Conservation (phyloP, 2,888 invertebrate genomes). For the Chesias legatella region DNA sequence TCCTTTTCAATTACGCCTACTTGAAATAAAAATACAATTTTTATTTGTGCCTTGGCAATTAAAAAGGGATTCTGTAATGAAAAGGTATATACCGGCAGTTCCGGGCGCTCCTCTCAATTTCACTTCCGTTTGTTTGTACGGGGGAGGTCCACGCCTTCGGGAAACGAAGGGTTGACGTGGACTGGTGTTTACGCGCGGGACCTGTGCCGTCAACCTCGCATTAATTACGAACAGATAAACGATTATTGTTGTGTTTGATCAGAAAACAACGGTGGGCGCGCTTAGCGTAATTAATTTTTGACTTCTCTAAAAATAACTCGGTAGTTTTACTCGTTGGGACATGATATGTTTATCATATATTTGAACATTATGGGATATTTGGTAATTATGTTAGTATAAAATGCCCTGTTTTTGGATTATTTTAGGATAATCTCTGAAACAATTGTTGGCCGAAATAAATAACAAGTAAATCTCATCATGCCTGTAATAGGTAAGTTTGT, state of each 20-base stretch:
- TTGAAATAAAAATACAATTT: slow-evolving; percentile 79
- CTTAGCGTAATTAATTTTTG: background rate
- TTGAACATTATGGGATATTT: too few relatives aligned
- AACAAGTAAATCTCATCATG: too few relatives aligned
- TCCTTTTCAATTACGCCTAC: slow-evolving; percentile 80
- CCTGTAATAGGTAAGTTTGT: too few relatives aligned
- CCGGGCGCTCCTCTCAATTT: slow-evolving; percentile 78
- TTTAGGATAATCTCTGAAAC: too few relatives aligned
- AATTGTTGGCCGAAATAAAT: too few relatives aligned
- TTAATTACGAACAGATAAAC: slow-evolving; percentile 46
- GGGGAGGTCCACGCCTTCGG: slow-evolving; percentile 62
- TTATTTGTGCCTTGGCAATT: slow-evolving; percentile 77
- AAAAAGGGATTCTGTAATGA: slow-evolving; percentile 80
- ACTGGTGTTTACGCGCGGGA: slow-evolving; percentile 40
- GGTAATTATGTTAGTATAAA: too few relatives aligned
- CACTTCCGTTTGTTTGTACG: slow-evolving; percentile 76
- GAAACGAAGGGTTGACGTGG: slow-evolving; percentile 62
- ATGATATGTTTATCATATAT: too few relatives aligned
- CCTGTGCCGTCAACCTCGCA: slow-evolving; percentile 50
- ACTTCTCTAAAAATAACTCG: too few relatives aligned
- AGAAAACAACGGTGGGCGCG: background rate
- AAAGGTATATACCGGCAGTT: slow-evolving; percentile 78
- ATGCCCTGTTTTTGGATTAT: too few relatives aligned
- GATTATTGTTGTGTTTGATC: slow-evolving; percentile 24
- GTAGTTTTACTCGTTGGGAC: too few relatives aligned